A percentile compares a stretch with the other conserved stretches of the same genome.
These are phyloP conservation scores for Eupeodes luniger DNA, from an alignment of 2,888 invertebrate genomes.

Conservation along the genomic window DNA sequence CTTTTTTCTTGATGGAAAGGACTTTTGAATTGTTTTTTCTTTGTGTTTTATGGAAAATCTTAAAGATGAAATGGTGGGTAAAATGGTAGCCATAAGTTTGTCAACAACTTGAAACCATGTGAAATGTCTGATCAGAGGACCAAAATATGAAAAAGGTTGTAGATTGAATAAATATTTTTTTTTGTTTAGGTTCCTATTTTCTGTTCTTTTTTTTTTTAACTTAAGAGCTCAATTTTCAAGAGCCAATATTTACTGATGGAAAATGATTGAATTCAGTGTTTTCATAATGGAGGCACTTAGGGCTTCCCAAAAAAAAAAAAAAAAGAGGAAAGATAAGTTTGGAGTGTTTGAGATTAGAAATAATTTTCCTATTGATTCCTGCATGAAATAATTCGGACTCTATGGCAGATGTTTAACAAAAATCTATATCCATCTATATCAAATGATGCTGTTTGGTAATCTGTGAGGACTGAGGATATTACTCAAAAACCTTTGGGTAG, in stretches of 20 bases:
- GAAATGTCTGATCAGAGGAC: background rate
- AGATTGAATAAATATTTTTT: background rate
- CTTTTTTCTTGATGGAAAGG: background rate
- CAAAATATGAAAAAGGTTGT: background rate
- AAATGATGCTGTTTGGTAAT: no score
- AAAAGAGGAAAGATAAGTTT: background rate
- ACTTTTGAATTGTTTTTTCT: slow-evolving; percentile 1
- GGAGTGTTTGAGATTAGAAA: no score
- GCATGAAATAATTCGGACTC: no score
- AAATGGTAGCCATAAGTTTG: background rate
- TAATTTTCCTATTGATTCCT: no score
- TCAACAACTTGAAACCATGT: background rate
- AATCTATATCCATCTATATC: no score
- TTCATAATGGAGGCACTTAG: background rate
- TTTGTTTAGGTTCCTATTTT: no score
- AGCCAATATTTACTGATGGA: slow-evolving; percentile 10
- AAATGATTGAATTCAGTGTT: background rate
- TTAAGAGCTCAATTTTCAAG: slow-evolving; percentile 6
- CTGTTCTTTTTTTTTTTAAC: background rate
- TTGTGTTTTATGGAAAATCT: background rate
- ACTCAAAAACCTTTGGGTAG: no score
- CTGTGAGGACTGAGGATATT: no score
- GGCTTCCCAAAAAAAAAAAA: background rate
- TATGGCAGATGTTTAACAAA: no score
- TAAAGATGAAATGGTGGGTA: background rate